Conservation (phyloP, 2,888 invertebrate genomes). For the Blera fallax region DNA sequence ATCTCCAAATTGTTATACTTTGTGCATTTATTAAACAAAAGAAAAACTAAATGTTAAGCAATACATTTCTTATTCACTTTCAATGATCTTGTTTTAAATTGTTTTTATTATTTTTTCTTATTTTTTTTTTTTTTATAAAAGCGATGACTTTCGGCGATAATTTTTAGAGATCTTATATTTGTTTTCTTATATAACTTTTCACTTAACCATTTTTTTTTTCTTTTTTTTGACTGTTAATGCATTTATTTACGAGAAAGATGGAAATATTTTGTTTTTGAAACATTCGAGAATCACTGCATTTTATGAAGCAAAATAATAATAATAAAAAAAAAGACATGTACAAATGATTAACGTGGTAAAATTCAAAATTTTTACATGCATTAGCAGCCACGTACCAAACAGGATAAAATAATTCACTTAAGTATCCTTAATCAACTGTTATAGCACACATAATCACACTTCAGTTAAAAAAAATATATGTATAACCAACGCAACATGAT, state of each 20-base stretch:
- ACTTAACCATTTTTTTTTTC: not conserved
- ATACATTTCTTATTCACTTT: not conserved
- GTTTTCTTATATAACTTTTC: not conserved
- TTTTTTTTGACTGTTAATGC: not conserved
- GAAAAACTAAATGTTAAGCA: not conserved
- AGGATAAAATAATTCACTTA: not conserved
- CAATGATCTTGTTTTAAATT: not conserved
- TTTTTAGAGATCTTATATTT: constrained; percentile 2
- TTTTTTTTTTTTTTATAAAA: constrained; percentile 3
- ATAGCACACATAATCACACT: not conserved
- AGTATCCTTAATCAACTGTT: not conserved
- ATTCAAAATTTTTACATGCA: not conserved
- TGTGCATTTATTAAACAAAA: constrained; percentile 16
- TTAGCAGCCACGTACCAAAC: not conserved
- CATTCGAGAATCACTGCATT: not conserved
- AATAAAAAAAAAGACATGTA: not conserved
- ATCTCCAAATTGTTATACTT: constrained; percentile 25
- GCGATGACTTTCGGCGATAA: constrained; percentile 12
- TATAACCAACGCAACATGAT: constrained; percentile 19
- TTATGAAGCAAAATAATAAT: no score
- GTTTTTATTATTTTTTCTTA: no score
- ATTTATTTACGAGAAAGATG: not conserved
- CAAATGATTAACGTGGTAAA: no score
- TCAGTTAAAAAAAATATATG: not conserved
- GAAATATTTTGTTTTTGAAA: not conserved